These are phyloP conservation scores for Microchirus variegatus DNA, from an alignment of 2,797 vertebrate genomes.

Conservation along the genomic window DNA sequence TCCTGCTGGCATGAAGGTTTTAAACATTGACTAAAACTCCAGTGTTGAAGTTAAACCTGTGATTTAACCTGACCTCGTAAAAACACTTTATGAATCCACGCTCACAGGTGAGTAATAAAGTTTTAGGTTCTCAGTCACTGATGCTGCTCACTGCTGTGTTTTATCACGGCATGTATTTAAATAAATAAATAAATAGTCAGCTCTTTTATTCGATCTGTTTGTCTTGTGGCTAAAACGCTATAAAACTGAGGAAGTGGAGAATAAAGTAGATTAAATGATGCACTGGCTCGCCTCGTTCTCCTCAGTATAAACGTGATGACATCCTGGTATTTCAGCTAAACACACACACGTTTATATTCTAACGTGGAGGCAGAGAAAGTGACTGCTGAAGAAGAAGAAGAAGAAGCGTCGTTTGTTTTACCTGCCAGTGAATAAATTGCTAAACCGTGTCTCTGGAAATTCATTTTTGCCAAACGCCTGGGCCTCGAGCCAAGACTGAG, in stretches of 20 bases:
- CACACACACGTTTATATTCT: conserved; percentile 17
- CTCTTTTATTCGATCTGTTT: neutral
- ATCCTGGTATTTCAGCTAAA: conserved; percentile 30
- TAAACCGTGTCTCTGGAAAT: neutral
- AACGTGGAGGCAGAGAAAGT: neutral
- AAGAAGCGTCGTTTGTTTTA: neutral
- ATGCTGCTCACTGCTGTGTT: neutral
- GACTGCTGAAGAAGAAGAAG: too few relatives aligned
- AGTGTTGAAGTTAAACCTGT: neutral
- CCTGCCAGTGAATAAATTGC: conserved; percentile 6
- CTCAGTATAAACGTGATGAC: conserved; percentile 27
- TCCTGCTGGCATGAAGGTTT: too few relatives aligned
- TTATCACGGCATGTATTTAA: neutral
- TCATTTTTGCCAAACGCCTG: neutral
- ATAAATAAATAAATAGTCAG: too few relatives aligned
- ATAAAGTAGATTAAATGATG: conserved; percentile 2
- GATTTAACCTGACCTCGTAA: conserved; percentile 1
- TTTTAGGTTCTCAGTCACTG: conserved; percentile 6
- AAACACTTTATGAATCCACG: conserved; percentile 20
- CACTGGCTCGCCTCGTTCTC: conserved; percentile 6
- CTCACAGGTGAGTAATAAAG: conserved; percentile 41
- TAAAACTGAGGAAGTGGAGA: neutral
- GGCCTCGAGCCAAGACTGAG: conserved; percentile 1
- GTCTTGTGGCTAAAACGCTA: conserved; percentile 10
- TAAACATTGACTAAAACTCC: too few relatives aligned